phyloP scores from a whole-genome alignment of 1,140 invertebrate species.

The Musca domestica region DNA sequence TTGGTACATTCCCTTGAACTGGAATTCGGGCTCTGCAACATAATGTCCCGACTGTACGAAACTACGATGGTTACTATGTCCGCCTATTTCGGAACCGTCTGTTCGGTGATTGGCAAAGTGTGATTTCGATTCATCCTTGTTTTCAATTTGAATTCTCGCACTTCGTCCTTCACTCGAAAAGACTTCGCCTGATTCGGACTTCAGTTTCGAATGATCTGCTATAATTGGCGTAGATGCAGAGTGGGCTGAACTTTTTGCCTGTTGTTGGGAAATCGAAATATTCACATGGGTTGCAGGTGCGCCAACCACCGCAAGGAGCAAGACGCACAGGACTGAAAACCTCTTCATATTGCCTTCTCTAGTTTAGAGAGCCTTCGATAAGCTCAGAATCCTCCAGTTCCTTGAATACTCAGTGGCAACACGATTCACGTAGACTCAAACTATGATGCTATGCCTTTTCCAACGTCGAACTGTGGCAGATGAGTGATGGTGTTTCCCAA shows the following conservation, averaged over 20 bases:
- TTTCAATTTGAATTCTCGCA: background rate
- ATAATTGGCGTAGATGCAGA: background rate
- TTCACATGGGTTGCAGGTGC: slow-evolving; percentile 42
- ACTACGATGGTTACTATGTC: too few species aligned
- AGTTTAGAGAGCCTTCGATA: too few species aligned
- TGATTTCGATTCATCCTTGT: slow-evolving; percentile 6
- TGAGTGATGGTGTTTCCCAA: slow-evolving; percentile 2
- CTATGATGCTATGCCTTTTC: background rate
- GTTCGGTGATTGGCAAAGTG: too few species aligned
- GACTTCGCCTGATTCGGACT: background rate
- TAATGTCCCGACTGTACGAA: background rate
- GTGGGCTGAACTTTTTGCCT: slow-evolving; percentile 41
- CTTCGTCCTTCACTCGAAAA: background rate
- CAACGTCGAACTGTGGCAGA: slow-evolving; percentile 16
- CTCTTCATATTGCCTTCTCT: slow-evolving; percentile 9
- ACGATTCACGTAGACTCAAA: background rate
- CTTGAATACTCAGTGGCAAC: background rate
- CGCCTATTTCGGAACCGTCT: too few species aligned
- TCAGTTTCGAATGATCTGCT: background rate
- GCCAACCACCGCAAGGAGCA: slow-evolving; percentile 4
- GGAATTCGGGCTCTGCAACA: background rate
- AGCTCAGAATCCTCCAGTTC: background rate
- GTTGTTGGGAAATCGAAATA: slow-evolving; percentile 47
- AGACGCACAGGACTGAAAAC: background rate
- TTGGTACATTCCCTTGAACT: background rate